phyloP scores from a whole-genome alignment of 64 coral and sea anemone genomes.

The Porites lutea region DNA sequence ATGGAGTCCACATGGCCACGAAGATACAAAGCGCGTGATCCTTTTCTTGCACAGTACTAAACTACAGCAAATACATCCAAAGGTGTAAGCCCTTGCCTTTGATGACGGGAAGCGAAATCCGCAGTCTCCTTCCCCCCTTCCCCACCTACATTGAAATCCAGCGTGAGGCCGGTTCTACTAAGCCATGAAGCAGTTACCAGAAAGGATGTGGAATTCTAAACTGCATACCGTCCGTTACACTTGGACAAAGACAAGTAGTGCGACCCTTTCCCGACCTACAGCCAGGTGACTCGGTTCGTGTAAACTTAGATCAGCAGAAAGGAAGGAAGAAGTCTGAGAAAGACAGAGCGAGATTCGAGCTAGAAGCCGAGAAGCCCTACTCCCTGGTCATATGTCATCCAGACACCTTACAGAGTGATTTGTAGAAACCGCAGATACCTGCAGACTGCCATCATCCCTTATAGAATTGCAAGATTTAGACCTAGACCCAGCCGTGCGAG shows the following conservation, averaged over 20 bases:
- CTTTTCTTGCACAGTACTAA: not conserved
- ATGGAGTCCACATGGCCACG: not conserved
- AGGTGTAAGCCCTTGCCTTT: constrained; percentile 8
- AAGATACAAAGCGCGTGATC: not conserved
- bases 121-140: not conserved
- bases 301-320: constrained; percentile 3
- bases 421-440: not conserved
- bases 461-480: not conserved
- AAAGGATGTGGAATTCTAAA: not conserved
- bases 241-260: constrained; percentile 2
- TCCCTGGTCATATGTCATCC: constrained; percentile 19
- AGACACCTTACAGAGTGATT: not conserved
- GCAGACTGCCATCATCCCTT: not conserved
- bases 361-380: no score
- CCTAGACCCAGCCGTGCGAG: not conserved
- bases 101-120: not conserved
- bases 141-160: constrained; percentile 17
- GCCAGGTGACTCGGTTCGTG: not conserved
- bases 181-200: no score
- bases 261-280: not conserved
- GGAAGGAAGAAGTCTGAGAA: not conserved
- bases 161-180: not conserved
- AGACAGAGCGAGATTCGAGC: not conserved
- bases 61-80: not conserved
- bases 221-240: not conserved